Evolutionary conservation across 2,888 invertebrate species (phyloP).

Genomic region (Drosophila pseudotalamancana): DNA sequence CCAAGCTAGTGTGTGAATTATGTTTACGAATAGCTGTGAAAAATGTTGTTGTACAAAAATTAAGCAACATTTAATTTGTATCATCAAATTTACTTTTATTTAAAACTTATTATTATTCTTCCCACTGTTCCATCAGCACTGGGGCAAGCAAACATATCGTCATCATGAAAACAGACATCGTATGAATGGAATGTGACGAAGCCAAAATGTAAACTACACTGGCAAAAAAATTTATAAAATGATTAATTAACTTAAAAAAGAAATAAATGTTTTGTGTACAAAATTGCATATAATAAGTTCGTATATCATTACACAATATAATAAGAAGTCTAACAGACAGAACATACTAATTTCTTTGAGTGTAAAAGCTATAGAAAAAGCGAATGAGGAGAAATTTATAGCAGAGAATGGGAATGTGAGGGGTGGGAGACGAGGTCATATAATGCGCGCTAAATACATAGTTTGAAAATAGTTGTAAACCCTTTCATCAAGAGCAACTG

Average conservation of each 20-base stretch:
- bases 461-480: conserved; percentile 79
- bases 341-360: conserved; percentile 15
- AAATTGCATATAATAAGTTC: too few relatives aligned
- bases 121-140: conserved; percentile 48
- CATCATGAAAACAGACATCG: conserved; percentile 46
- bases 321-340: too few relatives aligned
- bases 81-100: too few relatives aligned
- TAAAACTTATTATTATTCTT: background rate
- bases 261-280: too few relatives aligned
- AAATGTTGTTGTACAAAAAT: background rate
- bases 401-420: background rate
- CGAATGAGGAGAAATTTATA: background rate
- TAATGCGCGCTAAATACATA: conserved; percentile 79
- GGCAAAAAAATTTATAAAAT: background rate
- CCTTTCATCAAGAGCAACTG: conserved; percentile 71
- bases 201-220: conserved; percentile 32
- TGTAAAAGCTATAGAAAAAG: conserved; percentile 6
- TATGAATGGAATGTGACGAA: conserved; percentile 37
- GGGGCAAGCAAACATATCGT: conserved; percentile 47
- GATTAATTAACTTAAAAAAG: too few relatives aligned
- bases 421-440: conserved; percentile 35
- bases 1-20: too few relatives aligned
- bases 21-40: too few relatives aligned
- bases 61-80: background rate
- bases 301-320: too few relatives aligned